Evolutionary conservation across 2,113 vertebrate genomes (phyloP).

Genomic region (Dinomys branickii): DNA sequence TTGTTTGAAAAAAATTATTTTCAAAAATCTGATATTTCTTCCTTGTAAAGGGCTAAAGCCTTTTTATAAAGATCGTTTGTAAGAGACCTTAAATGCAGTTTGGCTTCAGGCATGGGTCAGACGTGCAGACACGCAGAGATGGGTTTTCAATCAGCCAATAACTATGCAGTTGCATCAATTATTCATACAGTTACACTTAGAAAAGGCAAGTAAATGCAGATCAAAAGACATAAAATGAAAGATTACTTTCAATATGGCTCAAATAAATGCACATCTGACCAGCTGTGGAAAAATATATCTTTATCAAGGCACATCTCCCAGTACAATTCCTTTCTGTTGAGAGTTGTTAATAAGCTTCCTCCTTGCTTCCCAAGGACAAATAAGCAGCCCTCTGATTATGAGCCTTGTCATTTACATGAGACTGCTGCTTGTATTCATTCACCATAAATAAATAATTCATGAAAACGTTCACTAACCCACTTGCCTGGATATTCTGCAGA

Average conservation of each 20-base stretch:
- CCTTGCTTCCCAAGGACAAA: constrained; percentile 52
- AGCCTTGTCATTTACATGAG: constrained; percentile 66
- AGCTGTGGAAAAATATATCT: not conserved
- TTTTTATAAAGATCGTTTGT: constrained; percentile 51
- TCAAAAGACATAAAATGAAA: constrained; percentile 46
- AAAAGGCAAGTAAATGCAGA: constrained; percentile 65
- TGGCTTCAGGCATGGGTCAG: constrained; percentile 41
- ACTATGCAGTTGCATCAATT: constrained; percentile 63
- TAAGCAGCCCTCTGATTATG: constrained; percentile 63
- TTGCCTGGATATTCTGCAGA: constrained; percentile 4
- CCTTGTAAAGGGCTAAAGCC: constrained; percentile 26
- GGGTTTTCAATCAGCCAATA: constrained; percentile 68
- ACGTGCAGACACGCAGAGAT: constrained; percentile 35
- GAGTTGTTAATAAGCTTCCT: constrained; percentile 65
- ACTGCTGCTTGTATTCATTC: constrained; percentile 64
- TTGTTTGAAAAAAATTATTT: not conserved
- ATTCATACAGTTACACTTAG: constrained; percentile 73
- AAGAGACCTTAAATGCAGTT: constrained; percentile 49
- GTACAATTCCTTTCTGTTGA: constrained; percentile 54
- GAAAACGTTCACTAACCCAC: constrained; percentile 47
- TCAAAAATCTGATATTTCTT: constrained; percentile 60
- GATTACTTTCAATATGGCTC: not conserved
- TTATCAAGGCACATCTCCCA: constrained; percentile 1
- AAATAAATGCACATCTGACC: constrained; percentile 5
- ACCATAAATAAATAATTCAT: constrained; percentile 79